Evolutionary conservation across 2,888 invertebrate species (phyloP), one percentile per base, ranked within the genome.

Genomic region (Timandra comae): DNA sequence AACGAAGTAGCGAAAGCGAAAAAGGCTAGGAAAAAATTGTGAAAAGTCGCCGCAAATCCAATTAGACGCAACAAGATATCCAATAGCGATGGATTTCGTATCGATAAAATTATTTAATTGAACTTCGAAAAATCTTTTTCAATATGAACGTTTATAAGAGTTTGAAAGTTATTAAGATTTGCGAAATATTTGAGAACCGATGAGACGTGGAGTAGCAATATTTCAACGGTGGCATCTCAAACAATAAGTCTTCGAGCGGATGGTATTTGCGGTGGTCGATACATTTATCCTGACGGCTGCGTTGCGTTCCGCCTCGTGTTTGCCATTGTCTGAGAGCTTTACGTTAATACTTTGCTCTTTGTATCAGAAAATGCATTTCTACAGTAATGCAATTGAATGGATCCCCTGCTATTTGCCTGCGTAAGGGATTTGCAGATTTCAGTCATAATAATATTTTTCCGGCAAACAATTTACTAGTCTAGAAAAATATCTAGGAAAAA

Each of bases 321-420:
- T 76, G 65, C 72, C 61, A 72, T 76, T 74, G 78, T 79, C 77
- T 77, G 72, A 77, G 61, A 68, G 71, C 68, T 64, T 59, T 52
- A 61, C 65, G 56, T 61, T 74, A 73, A 72, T 74, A 69, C 63
- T 62, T 62, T 54, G 52, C 62, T 60, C 56, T 65, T 67, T 70
- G 60, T 66, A 67, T 57, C 62, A 56, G 49, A 69, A 67, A 73
- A 71, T 66, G 59, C 60, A 64, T 67, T 41, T 69, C 53, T 49
- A 54, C 47, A 53, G 52, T 62, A 69, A 69, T 63, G 60, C 61
- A 59, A 67, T 64, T 60, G 60, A 49, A 63, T 48, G 43, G 49
- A 56, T 54, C 49, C 45, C 41, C 41, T 43, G 47, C 47, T 42
- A 55, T 49, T 56, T 56, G 39, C 40, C 43, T 42, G 35, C 34